Evolutionary conservation across 2,888 invertebrate genomes (phyloP), one percentile per base, ranked within the genome.

Genomic region (Germaria angustata): DNA sequence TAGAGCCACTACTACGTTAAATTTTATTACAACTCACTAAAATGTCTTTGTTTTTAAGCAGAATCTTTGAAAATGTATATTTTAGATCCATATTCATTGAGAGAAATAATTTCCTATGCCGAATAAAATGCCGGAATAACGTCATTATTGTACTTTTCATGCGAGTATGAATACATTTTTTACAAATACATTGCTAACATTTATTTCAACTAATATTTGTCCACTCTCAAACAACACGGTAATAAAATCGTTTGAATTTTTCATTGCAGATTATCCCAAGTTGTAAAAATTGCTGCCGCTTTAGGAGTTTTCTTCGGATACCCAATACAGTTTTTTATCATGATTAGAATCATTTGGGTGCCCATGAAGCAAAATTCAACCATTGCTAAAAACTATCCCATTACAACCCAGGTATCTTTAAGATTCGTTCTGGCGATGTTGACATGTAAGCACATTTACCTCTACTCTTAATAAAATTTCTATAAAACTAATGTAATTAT

Each of bases 271-370:
- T 90, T 97, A 84, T 96, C 96, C 63, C 95, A 96, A 91, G 93
- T 94, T 69, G 96, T 98, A 5, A 95, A 96, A 89, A 90, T 95
- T 6, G 92, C 96, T 82, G 97, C 98, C 88, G 95, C 96, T 0
- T 83, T 96, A 53, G 97, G 97, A 15, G 96, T 99, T 84, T 93
- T 98, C 87, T 93, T 98, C 86, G 95, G 97, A 0, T 99, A 98
- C 91, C 96, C 98, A 2, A 93, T 99, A n/a, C 99, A 99, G 92
- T 96, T 99, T 89, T 98, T 98, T 91, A 98, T 99, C 22, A 97
- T 99, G 2, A 94, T 98, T 72, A 95, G 95, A 68, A 96, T 99
- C 83, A 94, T 98, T 76, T 98, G 97, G 96, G 97, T 97, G 0
- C 91, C 92, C 28, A 90, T 96, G n/a, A 90, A 91, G 73, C 90